Conservation (phyloP, 1,140 invertebrate species). For the Euglossa dilemma region DNA sequence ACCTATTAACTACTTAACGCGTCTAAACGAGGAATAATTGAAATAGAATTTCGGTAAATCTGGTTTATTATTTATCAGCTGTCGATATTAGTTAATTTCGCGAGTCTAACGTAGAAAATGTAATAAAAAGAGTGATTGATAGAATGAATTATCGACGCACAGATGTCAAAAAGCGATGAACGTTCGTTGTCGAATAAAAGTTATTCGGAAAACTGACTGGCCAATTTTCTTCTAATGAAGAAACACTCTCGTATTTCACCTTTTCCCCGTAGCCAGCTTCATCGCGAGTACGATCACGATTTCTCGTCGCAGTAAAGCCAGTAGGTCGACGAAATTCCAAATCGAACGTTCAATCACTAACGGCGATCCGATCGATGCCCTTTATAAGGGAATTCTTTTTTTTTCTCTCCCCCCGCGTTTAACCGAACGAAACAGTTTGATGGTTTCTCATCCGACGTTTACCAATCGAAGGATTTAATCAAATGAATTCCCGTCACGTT, state of each 20-base stretch:
- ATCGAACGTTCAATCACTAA: constrained; percentile 11
- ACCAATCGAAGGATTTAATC: background rate
- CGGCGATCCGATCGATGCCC: constrained; percentile 6
- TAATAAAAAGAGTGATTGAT: too few species aligned
- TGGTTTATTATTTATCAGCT: too few species aligned
- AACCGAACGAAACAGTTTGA: background rate
- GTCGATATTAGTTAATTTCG: too few species aligned
- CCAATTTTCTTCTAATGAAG: background rate
- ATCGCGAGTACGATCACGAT: constrained; percentile 9
- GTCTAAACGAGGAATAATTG: too few species aligned
- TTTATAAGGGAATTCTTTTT: constrained; percentile 6
- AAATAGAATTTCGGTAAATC: too few species aligned
- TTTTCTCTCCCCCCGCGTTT: background rate
- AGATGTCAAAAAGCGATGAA: background rate
- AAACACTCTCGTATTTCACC: too few species aligned
- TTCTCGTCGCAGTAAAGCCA: background rate
- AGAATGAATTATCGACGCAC: background rate
- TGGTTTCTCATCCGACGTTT: background rate
- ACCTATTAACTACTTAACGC: too few species aligned
- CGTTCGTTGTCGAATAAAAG: background rate
- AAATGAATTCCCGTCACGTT: background rate
- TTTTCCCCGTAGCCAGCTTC: background rate
- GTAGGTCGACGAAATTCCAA: background rate
- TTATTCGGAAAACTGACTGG: background rate
- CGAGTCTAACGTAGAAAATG: too few species aligned